A percentile compares a stretch with the other conserved stretches of the same genome.
phyloP scores from a whole-genome alignment of 2,797 vertebrate species.

The Meriones psammophilus region DNA sequence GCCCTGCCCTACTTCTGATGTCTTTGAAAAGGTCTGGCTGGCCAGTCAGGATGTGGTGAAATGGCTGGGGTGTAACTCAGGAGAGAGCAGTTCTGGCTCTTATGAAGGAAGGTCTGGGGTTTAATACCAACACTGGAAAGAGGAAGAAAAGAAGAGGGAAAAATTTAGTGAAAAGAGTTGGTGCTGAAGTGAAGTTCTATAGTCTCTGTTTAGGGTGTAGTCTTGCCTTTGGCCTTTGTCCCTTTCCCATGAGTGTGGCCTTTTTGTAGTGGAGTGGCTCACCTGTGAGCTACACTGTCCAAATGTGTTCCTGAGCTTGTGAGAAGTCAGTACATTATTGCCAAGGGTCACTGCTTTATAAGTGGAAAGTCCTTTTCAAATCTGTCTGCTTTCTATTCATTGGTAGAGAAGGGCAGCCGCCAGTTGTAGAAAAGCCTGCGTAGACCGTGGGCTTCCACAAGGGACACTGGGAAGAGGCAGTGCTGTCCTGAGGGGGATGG shows the following conservation, averaged over 20 bases:
- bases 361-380: background rate
- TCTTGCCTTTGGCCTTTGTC: background rate
- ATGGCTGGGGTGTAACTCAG: background rate
- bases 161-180: background rate
- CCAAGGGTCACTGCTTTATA: background rate
- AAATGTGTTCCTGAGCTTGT: background rate
- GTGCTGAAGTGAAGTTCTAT: background rate
- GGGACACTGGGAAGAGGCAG: background rate
- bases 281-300: background rate
- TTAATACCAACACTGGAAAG: background rate
- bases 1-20: background rate
- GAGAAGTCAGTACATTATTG: fast-evolving
- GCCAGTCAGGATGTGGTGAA: background rate
- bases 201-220: background rate
- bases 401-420: background rate
- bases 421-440: fast-evolving
- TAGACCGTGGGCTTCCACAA: background rate
- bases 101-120: background rate
- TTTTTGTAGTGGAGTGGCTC: too few relatives aligned
- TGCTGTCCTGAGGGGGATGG: background rate
- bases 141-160: background rate
- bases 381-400: background rate
- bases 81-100: background rate
- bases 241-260: background rate
- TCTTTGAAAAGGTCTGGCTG: too few relatives aligned